phyloP scores from a whole-genome alignment of 1,140 invertebrate species.

The Apocrypta bakeri region DNA sequence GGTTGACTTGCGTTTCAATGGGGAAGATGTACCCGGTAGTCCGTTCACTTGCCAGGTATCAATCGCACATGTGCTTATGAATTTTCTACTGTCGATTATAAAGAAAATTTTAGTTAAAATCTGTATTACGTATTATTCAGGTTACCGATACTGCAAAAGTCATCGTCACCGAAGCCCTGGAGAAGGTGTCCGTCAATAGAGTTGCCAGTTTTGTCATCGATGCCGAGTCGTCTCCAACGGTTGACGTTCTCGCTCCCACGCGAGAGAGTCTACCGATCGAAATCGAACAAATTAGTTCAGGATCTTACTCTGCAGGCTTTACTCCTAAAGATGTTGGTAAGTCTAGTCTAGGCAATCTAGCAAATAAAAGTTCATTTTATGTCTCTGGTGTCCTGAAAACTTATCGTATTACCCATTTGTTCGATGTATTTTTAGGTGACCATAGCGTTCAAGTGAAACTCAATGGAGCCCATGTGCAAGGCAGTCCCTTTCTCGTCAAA shows the following conservation, averaged over 20 bases:
- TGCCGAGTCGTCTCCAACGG: conserved; percentile 81
- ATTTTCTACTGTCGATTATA: no score
- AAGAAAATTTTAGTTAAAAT: no score
- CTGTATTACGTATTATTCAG: conserved; percentile 49
- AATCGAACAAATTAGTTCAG: conserved; percentile 71
- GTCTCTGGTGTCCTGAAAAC: no score
- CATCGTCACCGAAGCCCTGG: conserved; percentile 84
- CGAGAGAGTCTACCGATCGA: conserved; percentile 82
- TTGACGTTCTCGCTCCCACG: conserved; percentile 86
- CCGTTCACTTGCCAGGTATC: conserved; percentile 83
- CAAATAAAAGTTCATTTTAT: no score
- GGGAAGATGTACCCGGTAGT: conserved; percentile 93
- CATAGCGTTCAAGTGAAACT: conserved; percentile 94
- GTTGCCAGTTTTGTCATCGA: conserved; percentile 90
- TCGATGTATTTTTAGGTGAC: no score
- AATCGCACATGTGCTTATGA: not conserved
- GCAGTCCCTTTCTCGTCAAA: conserved; percentile 95
- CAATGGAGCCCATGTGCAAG: conserved; percentile 88
- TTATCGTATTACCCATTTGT: no score
- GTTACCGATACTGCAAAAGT: conserved; percentile 73
- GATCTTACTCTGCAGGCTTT: conserved; percentile 81
- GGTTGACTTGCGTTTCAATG: conserved; percentile 96
- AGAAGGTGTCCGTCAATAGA: conserved; percentile 93
- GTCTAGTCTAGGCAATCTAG: conserved; percentile 52
- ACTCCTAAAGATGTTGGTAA: conserved; percentile 91